These are phyloP conservation scores for Tyria jacobaeae DNA, from an alignment of 2,888 invertebrate genomes.

Conservation along the genomic window DNA sequence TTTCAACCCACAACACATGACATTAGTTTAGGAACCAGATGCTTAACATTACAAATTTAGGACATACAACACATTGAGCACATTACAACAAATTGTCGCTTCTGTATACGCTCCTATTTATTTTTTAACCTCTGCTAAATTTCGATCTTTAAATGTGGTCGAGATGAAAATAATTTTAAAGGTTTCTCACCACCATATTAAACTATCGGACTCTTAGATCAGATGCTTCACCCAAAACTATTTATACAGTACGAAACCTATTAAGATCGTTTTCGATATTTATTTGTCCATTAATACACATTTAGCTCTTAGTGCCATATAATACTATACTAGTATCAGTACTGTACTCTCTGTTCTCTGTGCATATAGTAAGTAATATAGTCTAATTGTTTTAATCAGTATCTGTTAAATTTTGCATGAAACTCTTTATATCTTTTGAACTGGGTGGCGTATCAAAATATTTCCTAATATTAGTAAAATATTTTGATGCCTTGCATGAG, in stretches of 20 bases:
- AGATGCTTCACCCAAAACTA: constrained; percentile 3
- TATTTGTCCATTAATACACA: constrained; percentile 49
- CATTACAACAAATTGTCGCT: constrained; percentile 64
- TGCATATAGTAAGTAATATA: constrained; percentile 46
- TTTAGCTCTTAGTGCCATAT: constrained; percentile 51
- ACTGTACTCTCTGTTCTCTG: constrained; percentile 44
- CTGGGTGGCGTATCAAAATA: constrained; percentile 16
- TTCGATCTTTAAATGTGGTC: constrained; percentile 21
- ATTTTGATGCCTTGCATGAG: constrained; percentile 23
- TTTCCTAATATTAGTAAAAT: constrained; percentile 21
- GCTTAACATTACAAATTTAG: constrained; percentile 58
- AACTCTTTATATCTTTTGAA: constrained; percentile 18
- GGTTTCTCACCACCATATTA: constrained; percentile 10
- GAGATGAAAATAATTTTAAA: constrained; percentile 30
- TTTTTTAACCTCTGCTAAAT: constrained; percentile 38
- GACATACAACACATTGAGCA: constrained; percentile 60
- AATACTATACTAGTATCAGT: constrained; percentile 51
- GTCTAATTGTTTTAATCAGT: constrained; percentile 27
- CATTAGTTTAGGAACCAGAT: constrained; percentile 45
- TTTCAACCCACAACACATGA: constrained; percentile 43
- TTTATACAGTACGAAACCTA: constrained; percentile 13
- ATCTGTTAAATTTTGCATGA: constrained; percentile 35
- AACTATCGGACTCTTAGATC: too few species aligned
- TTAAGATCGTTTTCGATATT: constrained; percentile 30
- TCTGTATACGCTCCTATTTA: constrained; percentile 58